Conservation (phyloP, 2,888 invertebrate genomes). For the Lasioglossum leucozonium region DNA sequence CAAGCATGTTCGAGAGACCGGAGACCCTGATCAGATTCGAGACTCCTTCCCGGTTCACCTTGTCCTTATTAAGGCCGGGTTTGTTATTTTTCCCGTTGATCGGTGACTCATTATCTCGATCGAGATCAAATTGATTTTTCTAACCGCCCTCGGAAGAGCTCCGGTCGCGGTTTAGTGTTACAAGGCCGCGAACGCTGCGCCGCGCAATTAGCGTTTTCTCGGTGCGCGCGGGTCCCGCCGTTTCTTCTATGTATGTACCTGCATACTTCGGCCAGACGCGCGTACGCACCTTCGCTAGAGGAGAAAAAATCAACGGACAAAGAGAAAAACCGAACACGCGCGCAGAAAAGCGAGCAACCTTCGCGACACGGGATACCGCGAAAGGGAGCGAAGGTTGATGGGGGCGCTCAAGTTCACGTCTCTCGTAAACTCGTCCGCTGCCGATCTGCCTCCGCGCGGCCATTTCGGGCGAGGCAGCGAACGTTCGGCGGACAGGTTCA, state of each 20-base stretch:
- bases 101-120: constrained; percentile 48
- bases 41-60: constrained; percentile 45
- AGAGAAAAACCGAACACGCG: background rate
- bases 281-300: constrained; percentile 18
- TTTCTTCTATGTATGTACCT: background rate
- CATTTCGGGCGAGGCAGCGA: background rate
- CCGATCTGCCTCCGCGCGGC: background rate
- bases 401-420: constrained; percentile 18
- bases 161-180: constrained; percentile 42
- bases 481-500: background rate
- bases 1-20: background rate
- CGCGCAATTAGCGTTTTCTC: constrained; percentile 13
- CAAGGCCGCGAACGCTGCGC: constrained; percentile 27
- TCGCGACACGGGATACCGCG: background rate
- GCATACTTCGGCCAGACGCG: background rate
- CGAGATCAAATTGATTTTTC: constrained; percentile 28
- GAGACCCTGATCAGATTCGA: constrained; percentile 14
- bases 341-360: background rate
- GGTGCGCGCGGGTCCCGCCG: background rate
- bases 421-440: background rate
- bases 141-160: constrained; percentile 40
- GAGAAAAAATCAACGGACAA: background rate
- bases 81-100: constrained; percentile 40
- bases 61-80: constrained; percentile 49
- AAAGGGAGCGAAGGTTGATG: background rate